Evolutionary conservation across 2,888 invertebrate genomes (phyloP).

Genomic region (Pollenia amentaria): DNA sequence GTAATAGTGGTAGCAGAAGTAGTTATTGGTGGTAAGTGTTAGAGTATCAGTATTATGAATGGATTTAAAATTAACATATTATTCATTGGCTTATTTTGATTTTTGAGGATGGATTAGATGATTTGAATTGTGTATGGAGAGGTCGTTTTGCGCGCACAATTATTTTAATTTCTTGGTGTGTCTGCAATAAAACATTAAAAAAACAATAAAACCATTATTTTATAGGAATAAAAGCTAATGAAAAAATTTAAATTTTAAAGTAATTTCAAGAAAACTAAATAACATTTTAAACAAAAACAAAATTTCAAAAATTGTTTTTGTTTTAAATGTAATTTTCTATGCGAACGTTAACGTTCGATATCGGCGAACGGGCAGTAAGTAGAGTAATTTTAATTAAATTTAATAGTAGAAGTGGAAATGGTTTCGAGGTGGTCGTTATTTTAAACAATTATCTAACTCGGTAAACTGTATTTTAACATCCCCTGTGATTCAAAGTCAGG

Average conservation of each 20-base stretch:
- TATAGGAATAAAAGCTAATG: conserved; percentile 11
- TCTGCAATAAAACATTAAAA: conserved; percentile 67
- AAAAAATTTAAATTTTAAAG: conserved; percentile 3
- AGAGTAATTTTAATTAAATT: too few species aligned
- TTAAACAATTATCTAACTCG: too few species aligned
- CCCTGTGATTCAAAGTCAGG: too few species aligned
- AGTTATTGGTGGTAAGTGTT: neutral
- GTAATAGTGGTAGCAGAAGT: conserved; percentile 6
- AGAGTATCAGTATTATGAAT: conserved; percentile 10
- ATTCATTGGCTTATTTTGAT: conserved; percentile 48
- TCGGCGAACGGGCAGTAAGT: too few species aligned
- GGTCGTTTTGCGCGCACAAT: conserved; percentile 48
- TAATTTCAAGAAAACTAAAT: neutral
- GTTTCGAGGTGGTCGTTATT: too few species aligned
- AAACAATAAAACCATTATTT: conserved; percentile 46
- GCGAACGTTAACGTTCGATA: too few species aligned
- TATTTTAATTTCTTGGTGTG: conserved; percentile 65
- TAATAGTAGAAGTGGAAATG: too few species aligned
- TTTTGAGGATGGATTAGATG: conserved; percentile 55
- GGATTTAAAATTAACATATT: conserved; percentile 19
- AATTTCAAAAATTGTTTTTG: too few species aligned
- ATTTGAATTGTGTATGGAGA: conserved; percentile 41
- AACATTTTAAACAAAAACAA: too few species aligned
- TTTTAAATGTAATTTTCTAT: too few species aligned
- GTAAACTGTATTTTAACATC: too few species aligned